Evolutionary conservation across 2,797 vertebrate species (phyloP), one percentile per base, ranked within the genome.

Genomic region (Hylomyscus alleni): DNA sequence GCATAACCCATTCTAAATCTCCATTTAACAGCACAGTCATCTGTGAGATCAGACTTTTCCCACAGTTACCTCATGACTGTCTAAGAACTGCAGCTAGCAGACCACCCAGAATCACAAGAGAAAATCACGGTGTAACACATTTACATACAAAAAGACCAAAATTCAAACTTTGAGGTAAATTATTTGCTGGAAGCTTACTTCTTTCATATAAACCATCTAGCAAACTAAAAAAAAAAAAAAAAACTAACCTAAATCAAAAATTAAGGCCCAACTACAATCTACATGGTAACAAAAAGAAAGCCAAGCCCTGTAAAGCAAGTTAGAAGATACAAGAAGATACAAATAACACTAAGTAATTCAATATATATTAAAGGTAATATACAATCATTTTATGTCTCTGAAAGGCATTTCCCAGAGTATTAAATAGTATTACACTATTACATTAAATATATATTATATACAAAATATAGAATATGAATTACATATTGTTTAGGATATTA

Each of bases 341-440:
- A 80, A 96, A 93, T 91, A 10, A 29, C 60, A 81, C 31, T 93
- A 77, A 65, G 67, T 89, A 92, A 72, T 76, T 37, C 4, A 56
- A 29, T 24, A 60, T 6, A 50, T n/a, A 40, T 73, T 76, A n/a
- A 40, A 1, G 17, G 3, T 29, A 72, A 14, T 26, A 52, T 62
- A 54, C 40, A 6, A 14, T 80, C 44, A 94, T 24, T 96, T 93
- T 24, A 75, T 76, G 58, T 89, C 6, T 50, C 17, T 44, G 3
- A 11, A 15, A 89, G 75, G 9, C n/a, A 92, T 91, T 95, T 93
- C 37, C 37, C 34, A 54, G 56, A 73, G 17, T 17, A 93, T 47
- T 88, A 93, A 85, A n/a, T 92, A 10, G n/a, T n/a, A n/a, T n/a
- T n/a, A n/a, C n/a, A n/a, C n/a, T n/a, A n/a, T n/a, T n/a, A n/a